Evolutionary conservation across 2,797 vertebrate genomes (phyloP).

Genomic region (Poeciliopsis paucimaculata): DNA sequence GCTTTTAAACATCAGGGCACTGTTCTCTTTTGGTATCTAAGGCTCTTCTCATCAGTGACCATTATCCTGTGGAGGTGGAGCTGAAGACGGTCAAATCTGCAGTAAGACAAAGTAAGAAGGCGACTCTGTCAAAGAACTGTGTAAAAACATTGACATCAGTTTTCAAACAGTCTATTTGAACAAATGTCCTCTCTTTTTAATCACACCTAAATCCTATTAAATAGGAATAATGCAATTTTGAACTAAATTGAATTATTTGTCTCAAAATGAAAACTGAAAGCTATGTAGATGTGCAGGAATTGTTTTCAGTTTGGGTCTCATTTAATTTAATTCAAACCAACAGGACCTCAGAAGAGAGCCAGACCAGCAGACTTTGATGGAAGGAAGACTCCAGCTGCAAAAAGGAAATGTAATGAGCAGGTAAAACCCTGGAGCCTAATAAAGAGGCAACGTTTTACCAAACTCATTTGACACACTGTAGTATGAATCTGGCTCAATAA

Average conservation of each 20-base stretch:
- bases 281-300: neutral
- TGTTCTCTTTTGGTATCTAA: conserved; percentile 20
- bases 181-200: too few species aligned
- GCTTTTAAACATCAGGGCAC: neutral
- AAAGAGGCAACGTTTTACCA: neutral
- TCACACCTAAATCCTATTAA: too few species aligned
- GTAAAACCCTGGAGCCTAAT: neutral
- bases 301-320: neutral
- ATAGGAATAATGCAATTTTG: neutral
- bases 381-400: neutral
- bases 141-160: too few species aligned
- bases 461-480: neutral
- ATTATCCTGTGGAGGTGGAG: conserved; percentile 79
- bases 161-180: neutral
- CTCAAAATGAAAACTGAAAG: neutral
- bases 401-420: neutral
- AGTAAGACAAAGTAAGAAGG: neutral
- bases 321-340: neutral
- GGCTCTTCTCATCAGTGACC: conserved; percentile 74
- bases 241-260: neutral
- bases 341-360: conserved; percentile 20
- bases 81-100: conserved; percentile 35
- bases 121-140: neutral
- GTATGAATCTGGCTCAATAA: neutral
- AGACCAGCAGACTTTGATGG: fast-evolving